Base-by-base conservation (phyloP, 2,888 invertebrate species). In the Cancer borealis region DNA sequence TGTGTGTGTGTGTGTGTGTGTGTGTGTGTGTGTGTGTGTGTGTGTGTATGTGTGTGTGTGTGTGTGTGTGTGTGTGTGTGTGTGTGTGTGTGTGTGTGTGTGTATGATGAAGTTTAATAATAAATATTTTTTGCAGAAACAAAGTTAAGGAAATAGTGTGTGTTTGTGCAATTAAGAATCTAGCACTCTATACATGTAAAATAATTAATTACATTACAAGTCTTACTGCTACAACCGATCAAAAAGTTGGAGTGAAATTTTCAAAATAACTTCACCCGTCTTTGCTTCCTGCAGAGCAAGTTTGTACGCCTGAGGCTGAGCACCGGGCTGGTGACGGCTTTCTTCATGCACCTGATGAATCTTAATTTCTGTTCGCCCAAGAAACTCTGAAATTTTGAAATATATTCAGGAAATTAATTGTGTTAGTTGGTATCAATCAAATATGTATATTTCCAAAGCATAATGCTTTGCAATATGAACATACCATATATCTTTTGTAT, bases 161-260 rank as follows among this genome's bases (percentile, higher is more conserved):
- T 21, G n/a, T 66, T 66, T 66, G 66, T 66, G 66, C 66, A 66
- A 73, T 21, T 46, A 73, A 91, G 49, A 73, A 73, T n/a, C 79
- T 73, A 73, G 26, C 21, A 8, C 14, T 45, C 8, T 73, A 46
- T 46, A 92, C 66, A 45, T 17, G 45, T 88, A 26, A 39, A 54
- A 54, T 30, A 30, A 39, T 54, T 30, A 45, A 54, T 49, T 89
- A 47, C n/a, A 45, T 30, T 54, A 84, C 39, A 54, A 21, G 21
- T 26, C 14, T 21, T 87, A 30, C 54, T 88, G 46, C 73, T 93
- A 79, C 10, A 45, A 94, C 45, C 84, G 79, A 39, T 96, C 95
- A 96, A 98, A 98, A 93, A 98, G 96, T 96, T 97, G 98, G 95
- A 98, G 97, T 96, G 98, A 98, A 93, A 98, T 96, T 96, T 98